A percentile compares a stretch with the other conserved stretches of the same genome.
Evolutionary conservation across 92 coral and sea anemone species (phyloP).

Genomic region (Porites lobata): DNA sequence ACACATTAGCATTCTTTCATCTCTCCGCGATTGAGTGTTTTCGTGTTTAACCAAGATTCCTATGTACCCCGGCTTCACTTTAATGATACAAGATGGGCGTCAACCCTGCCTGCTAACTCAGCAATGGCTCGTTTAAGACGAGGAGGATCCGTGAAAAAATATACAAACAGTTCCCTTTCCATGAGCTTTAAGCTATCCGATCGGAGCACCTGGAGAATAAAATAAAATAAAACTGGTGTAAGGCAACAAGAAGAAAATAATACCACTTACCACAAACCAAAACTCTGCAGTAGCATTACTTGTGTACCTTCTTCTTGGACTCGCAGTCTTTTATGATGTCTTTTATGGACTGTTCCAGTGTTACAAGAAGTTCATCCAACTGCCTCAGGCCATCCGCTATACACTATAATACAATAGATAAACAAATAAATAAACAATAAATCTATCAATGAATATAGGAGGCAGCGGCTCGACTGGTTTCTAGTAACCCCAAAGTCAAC

Average conservation of each 20-base stretch:
- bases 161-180: constrained; percentile 93
- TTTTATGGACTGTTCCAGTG: constrained; percentile 91
- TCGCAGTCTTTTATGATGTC: constrained; percentile 95
- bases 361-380: constrained; percentile 78
- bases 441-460: too few species aligned
- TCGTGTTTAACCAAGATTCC: too few species aligned
- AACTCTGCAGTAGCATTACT: neutral
- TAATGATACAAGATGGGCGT: constrained; percentile 85
- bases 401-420: constrained; percentile 53
- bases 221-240: neutral
- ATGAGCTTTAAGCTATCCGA: constrained; percentile 87
- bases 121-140: constrained; percentile 89
- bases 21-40: too few species aligned
- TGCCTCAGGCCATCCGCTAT: constrained; percentile 87
- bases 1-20: too few species aligned
- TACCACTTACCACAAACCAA: too few species aligned
- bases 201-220: constrained; percentile 83
- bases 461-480: too few species aligned
- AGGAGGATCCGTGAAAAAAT: constrained; percentile 91
- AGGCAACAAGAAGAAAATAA: neutral
- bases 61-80: constrained; percentile 18
- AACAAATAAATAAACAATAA: neutral
- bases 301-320: constrained; percentile 87
- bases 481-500: too few species aligned
- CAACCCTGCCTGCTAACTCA: constrained; percentile 93